phyloP scores from a whole-genome alignment of 2,888 invertebrate genomes.

The Serrognathus titanus region DNA sequence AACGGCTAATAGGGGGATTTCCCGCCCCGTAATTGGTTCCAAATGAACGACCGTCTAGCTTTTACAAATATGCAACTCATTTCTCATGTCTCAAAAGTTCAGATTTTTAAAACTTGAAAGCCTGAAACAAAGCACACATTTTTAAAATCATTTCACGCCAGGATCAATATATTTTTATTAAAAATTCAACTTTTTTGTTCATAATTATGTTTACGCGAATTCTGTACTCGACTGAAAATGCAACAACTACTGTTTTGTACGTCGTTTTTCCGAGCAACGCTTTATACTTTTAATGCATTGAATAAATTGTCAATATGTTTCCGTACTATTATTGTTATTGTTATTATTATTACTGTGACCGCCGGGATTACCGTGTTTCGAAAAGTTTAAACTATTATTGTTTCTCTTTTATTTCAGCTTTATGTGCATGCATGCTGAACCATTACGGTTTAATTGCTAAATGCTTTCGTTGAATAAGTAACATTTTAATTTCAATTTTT shows the following conservation, averaged over 20 bases:
- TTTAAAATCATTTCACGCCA: no score
- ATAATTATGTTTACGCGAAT: no score
- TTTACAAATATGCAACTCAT: slow-evolving; percentile 3
- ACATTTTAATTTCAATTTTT: no score
- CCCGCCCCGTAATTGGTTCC: slow-evolving; percentile 21
- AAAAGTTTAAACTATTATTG: slow-evolving; percentile 10
- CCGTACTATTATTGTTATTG: slow-evolving; percentile 21
- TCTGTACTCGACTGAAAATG: not conserved
- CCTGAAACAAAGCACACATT: slow-evolving; percentile 5
- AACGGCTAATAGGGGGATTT: slow-evolving; percentile 15
- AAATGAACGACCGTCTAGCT: slow-evolving; percentile 21
- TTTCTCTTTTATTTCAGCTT: not conserved
- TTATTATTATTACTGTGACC: slow-evolving; percentile 24
- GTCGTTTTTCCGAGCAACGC: slow-evolving; percentile 5
- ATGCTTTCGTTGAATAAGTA: no score
- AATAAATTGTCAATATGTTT: slow-evolving; percentile 23
- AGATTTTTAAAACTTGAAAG: not conserved
- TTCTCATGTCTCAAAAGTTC: not conserved
- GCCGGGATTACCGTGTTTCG: slow-evolving; percentile 20
- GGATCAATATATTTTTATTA: no score
- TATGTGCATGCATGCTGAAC: not conserved
- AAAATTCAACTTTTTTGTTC: no score
- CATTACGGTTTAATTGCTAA: no score
- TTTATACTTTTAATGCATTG: slow-evolving; percentile 19
- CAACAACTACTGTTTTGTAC: slow-evolving; percentile 9